These are phyloP conservation scores for Mycetomoellerius zeteki DNA, from an alignment of 1,140 invertebrate species.

Conservation along the genomic window DNA sequence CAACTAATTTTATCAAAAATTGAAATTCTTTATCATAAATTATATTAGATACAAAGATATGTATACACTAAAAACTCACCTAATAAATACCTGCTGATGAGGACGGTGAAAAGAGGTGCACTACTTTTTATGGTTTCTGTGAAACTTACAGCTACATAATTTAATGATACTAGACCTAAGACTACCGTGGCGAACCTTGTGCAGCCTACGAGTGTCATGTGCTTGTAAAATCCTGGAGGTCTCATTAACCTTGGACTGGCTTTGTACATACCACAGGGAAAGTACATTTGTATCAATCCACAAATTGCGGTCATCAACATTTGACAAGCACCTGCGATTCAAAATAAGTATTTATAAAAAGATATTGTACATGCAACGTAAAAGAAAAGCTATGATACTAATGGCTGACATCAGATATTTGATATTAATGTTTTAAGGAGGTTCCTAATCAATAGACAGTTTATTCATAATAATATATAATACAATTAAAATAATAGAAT, in stretches of 20 bases:
- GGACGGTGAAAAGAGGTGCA: slow-evolving; percentile 94
- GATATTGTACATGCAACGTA: not conserved
- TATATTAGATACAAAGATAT: not conserved
- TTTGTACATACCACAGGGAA: slow-evolving; percentile 92
- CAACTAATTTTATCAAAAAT: not conserved
- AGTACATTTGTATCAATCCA: slow-evolving; percentile 93
- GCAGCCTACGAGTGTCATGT: slow-evolving; percentile 93
- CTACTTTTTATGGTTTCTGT: slow-evolving; percentile 96
- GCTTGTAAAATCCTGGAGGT: slow-evolving; percentile 92
- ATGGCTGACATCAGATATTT: not conserved
- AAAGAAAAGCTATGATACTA: not conserved
- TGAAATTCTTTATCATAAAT: not conserved
- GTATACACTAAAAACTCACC: slow-evolving; percentile 85
- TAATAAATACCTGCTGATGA: slow-evolving; percentile 91
- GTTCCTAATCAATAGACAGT: no score
- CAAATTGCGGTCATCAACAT: slow-evolving; percentile 93
- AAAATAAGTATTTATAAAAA: not conserved
- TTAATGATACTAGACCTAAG: slow-evolving; percentile 92
- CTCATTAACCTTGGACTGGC: slow-evolving; percentile 88
- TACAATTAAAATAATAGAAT: no score
- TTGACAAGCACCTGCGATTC: slow-evolving; percentile 89
- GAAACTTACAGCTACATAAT: slow-evolving; percentile 95
- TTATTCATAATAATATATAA: no score
- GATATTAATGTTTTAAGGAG: not conserved
- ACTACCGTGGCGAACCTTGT: slow-evolving; percentile 93